Evolutionary conservation across 2,888 invertebrate species (phyloP), one percentile per base, ranked within the genome.

Genomic region (Latheticus oryzae): DNA sequence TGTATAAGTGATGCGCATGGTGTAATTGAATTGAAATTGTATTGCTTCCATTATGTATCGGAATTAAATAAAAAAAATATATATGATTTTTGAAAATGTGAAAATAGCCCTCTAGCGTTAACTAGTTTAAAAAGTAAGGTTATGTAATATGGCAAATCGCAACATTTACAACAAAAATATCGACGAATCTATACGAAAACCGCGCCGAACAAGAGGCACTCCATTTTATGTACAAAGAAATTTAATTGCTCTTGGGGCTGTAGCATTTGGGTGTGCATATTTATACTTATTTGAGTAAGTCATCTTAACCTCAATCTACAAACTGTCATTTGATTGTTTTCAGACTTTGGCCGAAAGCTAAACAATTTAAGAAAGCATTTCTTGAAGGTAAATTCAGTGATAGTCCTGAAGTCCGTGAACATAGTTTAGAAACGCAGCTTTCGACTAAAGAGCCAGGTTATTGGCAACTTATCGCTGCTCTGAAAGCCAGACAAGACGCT

Each of bases 141-240:
- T 3, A 3, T 23, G 47, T 53, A 48, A 16, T 47, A 71, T 74
- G 73, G 72, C 68, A 63, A 69, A 77, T 67, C 73, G 72, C 72
- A n/a, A n/a, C n/a, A n/a, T n/a, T n/a, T n/a, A n/a, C n/a, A n/a
- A n/a, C n/a, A n/a, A n/a, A n/a, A 74, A 76, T 55, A 74, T 76
- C 15, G 73, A 76, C 53, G 71, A 72, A 50, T 70, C 63, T 52
- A 63, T 74, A 33, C 67, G 87, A 74, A 88, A 88, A 81, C 87
- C 88, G 61, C 82, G 88, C 76, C 81, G 83, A 78, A 76, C 86
- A 57, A 81, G 80, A 75, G 88, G 88, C 65, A 88, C 88, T 30
- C 88, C 88, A 32, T 83, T 87, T 38, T 83, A 80, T 62, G 72
- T 67, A 59, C 79, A 82, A 55, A 78, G 86, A 61, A 86, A 87